A percentile compares a stretch with the other conserved stretches of the same genome.
These are phyloP conservation scores for Lutraria rhynchaena DNA, from an alignment of 1,140 invertebrate species.

Conservation along the genomic window DNA sequence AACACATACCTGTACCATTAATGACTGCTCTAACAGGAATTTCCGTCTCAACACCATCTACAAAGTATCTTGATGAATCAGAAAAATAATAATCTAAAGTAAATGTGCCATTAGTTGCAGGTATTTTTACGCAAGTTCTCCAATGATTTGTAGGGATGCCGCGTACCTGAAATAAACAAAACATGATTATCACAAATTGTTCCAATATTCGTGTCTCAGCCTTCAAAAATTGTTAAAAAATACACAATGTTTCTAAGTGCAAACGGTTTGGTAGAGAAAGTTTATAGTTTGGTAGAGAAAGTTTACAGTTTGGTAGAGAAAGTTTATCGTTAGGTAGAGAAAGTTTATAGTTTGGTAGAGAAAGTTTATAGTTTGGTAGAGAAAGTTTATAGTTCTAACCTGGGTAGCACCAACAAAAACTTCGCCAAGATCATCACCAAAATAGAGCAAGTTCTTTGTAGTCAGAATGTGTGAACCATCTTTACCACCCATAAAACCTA, in stretches of 20 bases:
- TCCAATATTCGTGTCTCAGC: no score
- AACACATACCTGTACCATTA: conserved; percentile 22
- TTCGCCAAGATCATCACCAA: conserved; percentile 24
- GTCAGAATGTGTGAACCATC: not conserved
- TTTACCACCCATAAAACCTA: not conserved
- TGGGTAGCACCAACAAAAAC: not conserved
- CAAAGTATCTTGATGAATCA: not conserved
- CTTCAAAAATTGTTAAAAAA: no score
- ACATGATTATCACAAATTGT: not conserved
- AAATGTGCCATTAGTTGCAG: not conserved
- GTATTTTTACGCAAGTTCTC: conserved; percentile 17
- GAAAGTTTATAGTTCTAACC: no score
- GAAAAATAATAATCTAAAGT: conserved; percentile 20
- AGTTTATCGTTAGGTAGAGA: no score
- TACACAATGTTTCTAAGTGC: no score
- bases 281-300: no score
- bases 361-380: no score
- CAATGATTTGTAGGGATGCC: conserved; percentile 21
- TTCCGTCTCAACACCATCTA: not conserved
- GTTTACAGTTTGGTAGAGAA: no score
- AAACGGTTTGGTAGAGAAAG: no score
- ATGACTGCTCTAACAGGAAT: conserved; percentile 30
- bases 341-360: no score
- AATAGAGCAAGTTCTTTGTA: conserved; percentile 23
- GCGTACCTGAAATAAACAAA: conserved; percentile 10